phyloP scores from a whole-genome alignment of 2,113 vertebrate species.

The Heptranchias perlo region DNA sequence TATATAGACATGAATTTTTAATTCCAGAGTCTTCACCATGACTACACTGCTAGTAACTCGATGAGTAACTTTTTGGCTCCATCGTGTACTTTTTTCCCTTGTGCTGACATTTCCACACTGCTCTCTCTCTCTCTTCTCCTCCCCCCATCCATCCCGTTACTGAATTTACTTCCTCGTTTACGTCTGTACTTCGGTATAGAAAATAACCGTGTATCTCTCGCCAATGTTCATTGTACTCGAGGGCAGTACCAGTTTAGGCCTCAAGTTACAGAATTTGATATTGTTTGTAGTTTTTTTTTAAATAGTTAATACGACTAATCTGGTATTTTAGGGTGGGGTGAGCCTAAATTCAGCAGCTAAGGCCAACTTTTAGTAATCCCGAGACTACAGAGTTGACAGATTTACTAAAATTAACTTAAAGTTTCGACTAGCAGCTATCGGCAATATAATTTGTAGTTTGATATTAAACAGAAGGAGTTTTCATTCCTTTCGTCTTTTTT shows the following conservation, averaged over 20 bases:
- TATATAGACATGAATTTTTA: background rate
- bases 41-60: background rate
- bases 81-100: background rate
- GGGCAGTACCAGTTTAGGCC: background rate
- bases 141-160: background rate
- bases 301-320: background rate
- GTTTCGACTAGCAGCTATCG: background rate
- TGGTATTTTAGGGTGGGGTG: background rate
- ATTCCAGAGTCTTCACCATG: background rate
- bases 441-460: background rate
- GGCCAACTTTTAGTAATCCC: background rate
- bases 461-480: background rate
- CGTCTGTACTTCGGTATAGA: background rate
- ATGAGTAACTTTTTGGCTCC: conserved; percentile 27
- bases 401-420: background rate
- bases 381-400: background rate
- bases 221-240: background rate
- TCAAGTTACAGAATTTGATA: background rate
- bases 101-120: background rate
- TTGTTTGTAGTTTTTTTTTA: background rate
- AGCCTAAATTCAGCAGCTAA: background rate
- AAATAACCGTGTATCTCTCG: background rate
- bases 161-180: background rate
- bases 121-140: no score
- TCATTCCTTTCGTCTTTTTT: no score